Conservation (phyloP, 2,113 vertebrate species). For the Leptobrachium leishanense region DNA sequence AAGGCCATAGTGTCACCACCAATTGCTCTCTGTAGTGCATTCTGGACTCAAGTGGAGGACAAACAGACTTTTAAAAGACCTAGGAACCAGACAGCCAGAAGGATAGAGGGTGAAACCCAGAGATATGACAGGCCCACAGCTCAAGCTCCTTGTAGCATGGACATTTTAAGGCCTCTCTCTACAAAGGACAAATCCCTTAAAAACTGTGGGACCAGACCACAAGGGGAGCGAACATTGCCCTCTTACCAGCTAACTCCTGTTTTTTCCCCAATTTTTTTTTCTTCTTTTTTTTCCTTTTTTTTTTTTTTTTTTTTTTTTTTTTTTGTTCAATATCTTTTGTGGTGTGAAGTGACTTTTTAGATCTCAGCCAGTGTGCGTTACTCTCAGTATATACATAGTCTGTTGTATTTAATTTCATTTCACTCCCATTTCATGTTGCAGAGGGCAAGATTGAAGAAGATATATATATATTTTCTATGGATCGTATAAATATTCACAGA, state of each 20-base stretch:
- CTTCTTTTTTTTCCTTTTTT: background rate
- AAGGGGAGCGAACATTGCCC: slow-evolving; percentile 67
- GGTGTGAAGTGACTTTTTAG: slow-evolving; percentile 81
- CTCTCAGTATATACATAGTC: slow-evolving; percentile 68
- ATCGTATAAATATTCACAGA: slow-evolving; percentile 41
- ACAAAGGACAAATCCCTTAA: slow-evolving; percentile 47
- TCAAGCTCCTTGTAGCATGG: slow-evolving; percentile 21
- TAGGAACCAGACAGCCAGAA: slow-evolving; percentile 2
- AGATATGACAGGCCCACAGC: slow-evolving; percentile 30
- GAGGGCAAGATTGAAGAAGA: slow-evolving; percentile 64
- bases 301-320: slow-evolving; percentile 56
- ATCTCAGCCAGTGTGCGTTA: slow-evolving; percentile 78
- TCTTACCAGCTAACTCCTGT: slow-evolving; percentile 60
- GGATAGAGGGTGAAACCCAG: background rate
- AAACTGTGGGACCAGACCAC: slow-evolving; percentile 71
- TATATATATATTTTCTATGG: slow-evolving; percentile 28
- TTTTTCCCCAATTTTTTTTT: background rate
- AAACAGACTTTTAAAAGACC: background rate
- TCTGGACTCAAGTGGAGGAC: slow-evolving; percentile 16
- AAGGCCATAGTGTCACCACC: slow-evolving; percentile 51
- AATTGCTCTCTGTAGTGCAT: slow-evolving; percentile 32
- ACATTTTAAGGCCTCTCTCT: slow-evolving; percentile 13
- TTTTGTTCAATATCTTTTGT: slow-evolving; percentile 80
- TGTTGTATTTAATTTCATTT: slow-evolving; percentile 72
- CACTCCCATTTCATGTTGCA: slow-evolving; percentile 72